A percentile compares a stretch with the other conserved stretches of the same genome.
Conservation (phyloP, 2,888 invertebrate species). For the Phlogophora meticulosa region DNA sequence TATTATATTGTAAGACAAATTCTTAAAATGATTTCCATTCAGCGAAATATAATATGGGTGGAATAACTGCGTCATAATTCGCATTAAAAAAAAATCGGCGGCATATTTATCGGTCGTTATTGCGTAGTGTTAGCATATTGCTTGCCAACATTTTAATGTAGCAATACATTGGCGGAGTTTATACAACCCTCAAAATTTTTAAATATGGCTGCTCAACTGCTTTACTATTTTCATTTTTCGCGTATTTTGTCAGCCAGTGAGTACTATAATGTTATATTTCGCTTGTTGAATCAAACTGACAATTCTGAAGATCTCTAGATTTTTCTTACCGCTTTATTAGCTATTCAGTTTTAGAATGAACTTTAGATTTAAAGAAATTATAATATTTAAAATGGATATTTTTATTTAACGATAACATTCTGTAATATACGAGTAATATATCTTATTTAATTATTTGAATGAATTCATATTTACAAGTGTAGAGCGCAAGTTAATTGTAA, state of each 20-base stretch:
- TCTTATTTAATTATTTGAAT: conserved; percentile 85
- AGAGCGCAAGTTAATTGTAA: conserved; percentile 74
- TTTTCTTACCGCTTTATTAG: conserved; percentile 72
- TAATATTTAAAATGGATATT: conserved; percentile 83
- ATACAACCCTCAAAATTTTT: conserved; percentile 19
- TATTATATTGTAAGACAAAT: conserved; percentile 65
- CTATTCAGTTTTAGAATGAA: conserved; percentile 71
- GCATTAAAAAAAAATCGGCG: conserved; percentile 28
- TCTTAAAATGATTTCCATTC: conserved; percentile 47
- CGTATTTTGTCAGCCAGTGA: conserved; percentile 63
- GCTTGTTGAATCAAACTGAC: conserved; percentile 62
- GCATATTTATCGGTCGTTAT: conserved; percentile 22
- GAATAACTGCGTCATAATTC: conserved; percentile 29
- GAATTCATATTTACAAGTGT: conserved; percentile 81
- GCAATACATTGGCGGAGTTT: conserved; percentile 23
- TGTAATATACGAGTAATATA: conserved; percentile 86
- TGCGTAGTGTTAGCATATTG: conserved; percentile 35
- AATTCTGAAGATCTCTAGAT: conserved; percentile 75
- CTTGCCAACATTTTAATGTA: conserved; percentile 48
- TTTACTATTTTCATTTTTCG: conserved; percentile 31
- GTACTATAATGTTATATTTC: conserved; percentile 62
- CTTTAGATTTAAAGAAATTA: conserved; percentile 78
- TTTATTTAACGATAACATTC: conserved; percentile 81
- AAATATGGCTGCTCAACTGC: conserved; percentile 43
- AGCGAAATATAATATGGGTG: conserved; percentile 60